Evolutionary conservation across 2,888 invertebrate species (phyloP).

Genomic region (Slavum lentiscoides): DNA sequence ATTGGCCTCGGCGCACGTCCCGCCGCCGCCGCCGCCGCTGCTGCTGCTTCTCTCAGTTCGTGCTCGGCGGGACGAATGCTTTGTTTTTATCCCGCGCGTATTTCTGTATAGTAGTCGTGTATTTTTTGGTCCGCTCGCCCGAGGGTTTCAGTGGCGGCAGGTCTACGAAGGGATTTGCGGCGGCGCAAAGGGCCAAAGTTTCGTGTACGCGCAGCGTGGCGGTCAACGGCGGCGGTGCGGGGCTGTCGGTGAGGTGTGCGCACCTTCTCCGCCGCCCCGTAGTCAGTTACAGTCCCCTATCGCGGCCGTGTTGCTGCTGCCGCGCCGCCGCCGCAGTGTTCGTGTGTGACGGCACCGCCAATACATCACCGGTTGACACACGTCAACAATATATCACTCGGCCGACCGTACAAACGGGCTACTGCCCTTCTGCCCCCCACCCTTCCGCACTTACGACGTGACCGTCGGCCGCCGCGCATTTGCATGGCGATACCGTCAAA

Average conservation of each 20-base stretch:
- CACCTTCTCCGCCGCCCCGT: background rate
- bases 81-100: constrained; percentile 19
- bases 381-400: constrained; percentile 53
- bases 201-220: background rate
- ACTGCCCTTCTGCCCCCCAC: background rate
- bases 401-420: constrained; percentile 40
- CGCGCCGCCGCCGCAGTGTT: background rate
- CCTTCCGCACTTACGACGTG: background rate
- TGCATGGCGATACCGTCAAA: constrained; percentile 28
- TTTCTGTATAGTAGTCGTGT: background rate
- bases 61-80: background rate
- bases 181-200: constrained; percentile 45
- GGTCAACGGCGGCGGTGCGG: background rate
- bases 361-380: constrained; percentile 54
- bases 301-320: background rate
- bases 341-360: constrained; percentile 49
- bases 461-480: constrained; percentile 10
- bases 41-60: background rate
- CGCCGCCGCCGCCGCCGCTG: background rate
- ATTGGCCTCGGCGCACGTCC: constrained; percentile 40
- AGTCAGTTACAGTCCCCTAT: background rate
- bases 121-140: background rate
- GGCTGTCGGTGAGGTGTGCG: too few species aligned
- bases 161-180: background rate
- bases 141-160: background rate